phyloP scores from a whole-genome alignment of 2,113 vertebrate species.

The Menura novaehollandiae region DNA sequence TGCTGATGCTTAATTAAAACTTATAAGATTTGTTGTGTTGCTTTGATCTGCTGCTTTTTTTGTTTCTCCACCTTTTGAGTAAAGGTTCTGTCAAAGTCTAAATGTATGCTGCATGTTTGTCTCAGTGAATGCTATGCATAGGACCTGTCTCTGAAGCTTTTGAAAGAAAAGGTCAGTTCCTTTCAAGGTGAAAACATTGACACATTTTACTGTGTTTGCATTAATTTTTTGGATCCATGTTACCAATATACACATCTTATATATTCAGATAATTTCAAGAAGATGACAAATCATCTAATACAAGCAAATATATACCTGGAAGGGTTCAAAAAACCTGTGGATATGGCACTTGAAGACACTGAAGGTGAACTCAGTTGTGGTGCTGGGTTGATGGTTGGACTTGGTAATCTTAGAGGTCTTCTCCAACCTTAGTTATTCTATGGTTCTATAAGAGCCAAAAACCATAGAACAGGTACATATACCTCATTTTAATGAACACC shows the following conservation, averaged over 20 bases:
- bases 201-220: neutral
- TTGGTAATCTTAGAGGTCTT: neutral
- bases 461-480: neutral
- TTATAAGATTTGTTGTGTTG: constrained; percentile 28
- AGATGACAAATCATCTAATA: no score
- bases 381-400: neutral
- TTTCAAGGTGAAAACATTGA: neutral
- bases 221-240: neutral
- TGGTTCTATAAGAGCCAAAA: fast-evolving
- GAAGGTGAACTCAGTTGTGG: neutral
- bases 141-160: neutral
- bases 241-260: neutral
- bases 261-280: neutral
- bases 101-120: neutral
- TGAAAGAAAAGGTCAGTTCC: neutral
- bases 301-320: neutral
- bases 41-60: constrained; percentile 32
- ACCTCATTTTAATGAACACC: neutral
- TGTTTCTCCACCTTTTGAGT: neutral
- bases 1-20: constrained; percentile 59
- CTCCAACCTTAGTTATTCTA: neutral
- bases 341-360: neutral
- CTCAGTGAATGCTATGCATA: neutral
- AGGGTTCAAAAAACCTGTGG: neutral
- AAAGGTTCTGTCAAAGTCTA: constrained; percentile 14